Base-by-base conservation (phyloP, 2,797 vertebrate genomes). In the Spheniscus humboldti region DNA sequence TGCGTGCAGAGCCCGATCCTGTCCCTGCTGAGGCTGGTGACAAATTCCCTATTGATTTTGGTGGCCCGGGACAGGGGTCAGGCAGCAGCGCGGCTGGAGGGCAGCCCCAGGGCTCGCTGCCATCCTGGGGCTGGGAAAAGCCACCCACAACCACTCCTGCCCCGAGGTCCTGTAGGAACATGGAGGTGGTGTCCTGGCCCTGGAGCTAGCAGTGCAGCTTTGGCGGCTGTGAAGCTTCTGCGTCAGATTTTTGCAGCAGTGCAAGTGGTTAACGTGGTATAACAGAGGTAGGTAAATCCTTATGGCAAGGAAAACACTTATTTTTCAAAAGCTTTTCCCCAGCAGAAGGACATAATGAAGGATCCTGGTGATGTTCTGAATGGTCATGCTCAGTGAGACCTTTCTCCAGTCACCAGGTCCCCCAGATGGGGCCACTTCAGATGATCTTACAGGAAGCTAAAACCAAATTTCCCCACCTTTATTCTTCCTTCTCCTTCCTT, bases 1-100 rank as follows among this genome's bases (percentile, higher is more conserved):
- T 69, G 93, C 11, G 4, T 55, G 63, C 45, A 50, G 83, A 95
- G 93, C 69, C 94, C 2, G 3, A 69, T 91, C 87, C 83, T 64
- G 74, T 75, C 90, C 86, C 92, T 5, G 2, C 41, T 39, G 85
- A 90, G 90, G 53, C 69, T 7, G 5, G 22, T 72, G 91, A 92
- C 87, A 95, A 89, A 92, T 88, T 92, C 94, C 63, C 81, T 39
- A 53, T 90, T 86, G 95, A 95, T 96, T 97, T 77, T 93, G 78
- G 62, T 91, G 87, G 89, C 83, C 72, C 0, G 0, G 78, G 85
- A 52, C 62, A 37, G 84, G 81, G 94, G 82, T 94, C 88, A 92
- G 82, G 81, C 84, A 87, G 89, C 86, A 62, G 52, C 2, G 0
- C 37, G 86, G 81, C 81, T 12, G 33, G 64, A 90, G 91, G 90